Evolutionary conservation across 2,888 invertebrate genomes (phyloP), one percentile per base, ranked within the genome.

Genomic region (Cremastinae sp.): DNA sequence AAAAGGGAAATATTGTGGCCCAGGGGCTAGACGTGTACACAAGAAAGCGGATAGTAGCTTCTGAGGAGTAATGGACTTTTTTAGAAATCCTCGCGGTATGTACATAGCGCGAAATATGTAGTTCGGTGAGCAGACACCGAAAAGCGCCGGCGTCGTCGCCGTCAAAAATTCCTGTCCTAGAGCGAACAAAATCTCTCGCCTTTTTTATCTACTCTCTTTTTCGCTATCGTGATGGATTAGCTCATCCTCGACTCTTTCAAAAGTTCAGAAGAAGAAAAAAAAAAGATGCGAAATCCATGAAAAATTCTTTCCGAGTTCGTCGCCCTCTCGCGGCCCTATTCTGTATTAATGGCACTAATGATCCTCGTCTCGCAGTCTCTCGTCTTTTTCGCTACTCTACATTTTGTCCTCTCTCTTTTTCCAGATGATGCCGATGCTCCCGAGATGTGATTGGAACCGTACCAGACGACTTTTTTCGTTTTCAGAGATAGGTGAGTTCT

Each of bases 21-120:
- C 66, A 43, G 9, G 47, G 78, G 71, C 71, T 56, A 71, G 74
- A 73, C 77, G 69, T 71, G 74, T 75, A 73, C 75, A 64, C 43
- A 73, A 69, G 62, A 56, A 59, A 53, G 62, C 62, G 45, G 64
- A 22, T 55, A 47, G 55, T 71, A 61, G 55, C 66, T 71, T 39
- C 4, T 61, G 55, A n/a, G 39, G 58, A 45, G 74, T 79, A 78
- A 79, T 79, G 73, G 75, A 79, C 69, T 79, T 80, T 80, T 80
- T 79, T 68, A 78, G 51, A 72, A 70, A 47, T 59, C 22, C 51
- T 2, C 22, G 0, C 59, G n/a, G n/a, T n/a, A 2, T 41, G 18
- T 47, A 35, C 39, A 55, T 43, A 53, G 62, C 62, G 22, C 12
- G n/a, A n/a, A n/a, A n/a, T n/a, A n/a, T n/a, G 20, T 8, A 10